Evolutionary conservation across 2,797 vertebrate species (phyloP).

Genomic region (Borostomias antarcticus): DNA sequence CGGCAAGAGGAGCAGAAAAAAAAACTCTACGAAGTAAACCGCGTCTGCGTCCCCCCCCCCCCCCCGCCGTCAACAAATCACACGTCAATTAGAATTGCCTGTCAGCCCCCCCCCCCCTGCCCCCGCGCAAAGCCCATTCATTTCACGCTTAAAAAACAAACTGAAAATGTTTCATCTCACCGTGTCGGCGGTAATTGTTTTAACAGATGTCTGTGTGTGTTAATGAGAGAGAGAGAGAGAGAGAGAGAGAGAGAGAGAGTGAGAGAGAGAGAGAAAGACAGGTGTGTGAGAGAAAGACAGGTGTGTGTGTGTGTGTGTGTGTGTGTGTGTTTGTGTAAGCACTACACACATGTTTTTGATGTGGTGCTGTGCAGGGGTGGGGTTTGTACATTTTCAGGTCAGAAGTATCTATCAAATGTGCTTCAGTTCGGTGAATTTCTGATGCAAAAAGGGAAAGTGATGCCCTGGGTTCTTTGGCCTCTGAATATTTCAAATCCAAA

Average conservation of each 20-base stretch:
- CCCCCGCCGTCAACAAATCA: too few relatives aligned
- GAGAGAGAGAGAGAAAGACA: not conserved
- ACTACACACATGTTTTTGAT: not conserved
- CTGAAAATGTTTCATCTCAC: too few relatives aligned
- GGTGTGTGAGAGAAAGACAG: not conserved
- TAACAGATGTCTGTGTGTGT: not conserved
- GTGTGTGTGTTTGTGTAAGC: not conserved
- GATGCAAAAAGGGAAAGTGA: not conserved
- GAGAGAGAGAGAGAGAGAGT: not conserved
- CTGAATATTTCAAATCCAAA: not conserved
- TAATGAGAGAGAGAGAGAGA: constrained; percentile 4
- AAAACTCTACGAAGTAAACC: too few relatives aligned
- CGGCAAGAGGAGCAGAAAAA: too few relatives aligned
- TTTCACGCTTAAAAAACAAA: too few relatives aligned
- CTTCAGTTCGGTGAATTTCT: not conserved
- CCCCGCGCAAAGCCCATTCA: too few relatives aligned
- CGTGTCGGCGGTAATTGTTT: not conserved
- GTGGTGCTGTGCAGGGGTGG: not conserved
- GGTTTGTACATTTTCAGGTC: too few relatives aligned
- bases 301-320: not conserved
- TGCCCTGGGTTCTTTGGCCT: not conserved
- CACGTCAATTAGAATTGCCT: too few relatives aligned
- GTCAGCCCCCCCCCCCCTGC: too few relatives aligned
- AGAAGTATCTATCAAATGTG: not conserved
- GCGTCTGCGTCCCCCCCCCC: too few relatives aligned